Evolutionary conservation across 2,113 vertebrate species (phyloP).

Genomic region (Nothoprocta pentlandii): DNA sequence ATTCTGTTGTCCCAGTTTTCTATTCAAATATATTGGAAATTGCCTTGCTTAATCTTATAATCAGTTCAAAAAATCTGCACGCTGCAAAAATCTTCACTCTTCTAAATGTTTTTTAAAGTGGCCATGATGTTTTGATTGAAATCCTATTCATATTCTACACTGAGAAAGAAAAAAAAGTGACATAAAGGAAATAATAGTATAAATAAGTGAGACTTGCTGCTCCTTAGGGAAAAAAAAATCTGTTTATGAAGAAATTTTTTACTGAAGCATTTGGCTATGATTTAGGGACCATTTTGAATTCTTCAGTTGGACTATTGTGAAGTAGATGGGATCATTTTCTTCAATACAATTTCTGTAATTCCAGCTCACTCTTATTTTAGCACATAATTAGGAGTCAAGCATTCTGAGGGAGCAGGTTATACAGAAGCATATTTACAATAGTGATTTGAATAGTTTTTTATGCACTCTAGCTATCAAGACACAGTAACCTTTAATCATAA

Average conservation of each 20-base stretch:
- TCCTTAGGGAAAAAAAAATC: neutral
- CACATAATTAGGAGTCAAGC: slow-evolving; percentile 45
- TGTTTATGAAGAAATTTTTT: neutral
- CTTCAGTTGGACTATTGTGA: neutral
- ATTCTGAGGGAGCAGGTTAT: slow-evolving; percentile 6
- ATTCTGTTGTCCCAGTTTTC: neutral
- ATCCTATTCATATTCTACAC: neutral
- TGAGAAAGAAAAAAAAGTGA: neutral
- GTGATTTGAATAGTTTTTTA: slow-evolving; percentile 46
- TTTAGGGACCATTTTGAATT: neutral
- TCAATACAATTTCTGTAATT: slow-evolving; percentile 26
- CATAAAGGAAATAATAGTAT: neutral
- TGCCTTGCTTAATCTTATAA: slow-evolving; percentile 33
- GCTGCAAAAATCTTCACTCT: neutral
- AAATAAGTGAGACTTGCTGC: neutral
- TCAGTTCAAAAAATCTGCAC: neutral
- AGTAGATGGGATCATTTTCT: slow-evolving; percentile 36
- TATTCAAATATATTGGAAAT: neutral
- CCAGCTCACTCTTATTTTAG: slow-evolving; percentile 38
- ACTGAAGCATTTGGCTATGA: neutral
- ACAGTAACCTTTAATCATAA: slow-evolving; percentile 45
- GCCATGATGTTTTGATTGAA: neutral
- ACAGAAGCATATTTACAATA: neutral
- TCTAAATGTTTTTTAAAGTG: neutral
- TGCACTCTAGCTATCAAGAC: slow-evolving; percentile 16